phyloP scores from a whole-genome alignment of 2,888 invertebrate species.

The Rhyacophila evoluta region DNA sequence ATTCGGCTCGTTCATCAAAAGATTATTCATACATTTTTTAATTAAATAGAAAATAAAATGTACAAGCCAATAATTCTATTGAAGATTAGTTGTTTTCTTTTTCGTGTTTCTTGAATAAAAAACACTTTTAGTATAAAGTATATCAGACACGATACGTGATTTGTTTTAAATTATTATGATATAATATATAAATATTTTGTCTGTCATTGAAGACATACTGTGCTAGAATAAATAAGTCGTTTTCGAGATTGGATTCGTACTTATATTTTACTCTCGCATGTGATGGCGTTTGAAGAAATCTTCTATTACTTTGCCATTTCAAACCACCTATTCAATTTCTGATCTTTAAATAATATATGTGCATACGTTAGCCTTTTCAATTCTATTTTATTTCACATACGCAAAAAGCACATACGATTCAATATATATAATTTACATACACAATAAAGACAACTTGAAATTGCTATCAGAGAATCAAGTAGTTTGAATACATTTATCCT shows the following conservation, averaged over 20 bases:
- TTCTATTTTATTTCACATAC: background rate
- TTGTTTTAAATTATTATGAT: no score
- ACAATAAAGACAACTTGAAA: background rate
- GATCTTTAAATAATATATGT: constrained; percentile 22
- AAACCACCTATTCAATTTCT: background rate
- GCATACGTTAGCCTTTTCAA: background rate
- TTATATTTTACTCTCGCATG: background rate
- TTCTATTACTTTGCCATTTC: constrained; percentile 11
- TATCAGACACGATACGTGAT: no score
- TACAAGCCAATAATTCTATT: no score
- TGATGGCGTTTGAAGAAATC: background rate
- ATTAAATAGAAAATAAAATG: no score
- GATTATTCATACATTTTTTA: no score
- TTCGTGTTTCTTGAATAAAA: no score
- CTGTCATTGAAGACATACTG: no score
- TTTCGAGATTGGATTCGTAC: background rate
- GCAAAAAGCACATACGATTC: background rate
- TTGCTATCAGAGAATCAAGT: background rate
- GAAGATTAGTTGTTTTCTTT: no score
- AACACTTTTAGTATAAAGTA: no score
- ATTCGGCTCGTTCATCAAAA: no score
- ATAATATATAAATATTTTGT: no score
- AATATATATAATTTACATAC: background rate
- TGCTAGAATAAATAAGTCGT: background rate
- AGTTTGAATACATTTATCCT: no score